Conservation (phyloP, 2,113 vertebrate genomes). For the Pleuronectes platessa region DNA sequence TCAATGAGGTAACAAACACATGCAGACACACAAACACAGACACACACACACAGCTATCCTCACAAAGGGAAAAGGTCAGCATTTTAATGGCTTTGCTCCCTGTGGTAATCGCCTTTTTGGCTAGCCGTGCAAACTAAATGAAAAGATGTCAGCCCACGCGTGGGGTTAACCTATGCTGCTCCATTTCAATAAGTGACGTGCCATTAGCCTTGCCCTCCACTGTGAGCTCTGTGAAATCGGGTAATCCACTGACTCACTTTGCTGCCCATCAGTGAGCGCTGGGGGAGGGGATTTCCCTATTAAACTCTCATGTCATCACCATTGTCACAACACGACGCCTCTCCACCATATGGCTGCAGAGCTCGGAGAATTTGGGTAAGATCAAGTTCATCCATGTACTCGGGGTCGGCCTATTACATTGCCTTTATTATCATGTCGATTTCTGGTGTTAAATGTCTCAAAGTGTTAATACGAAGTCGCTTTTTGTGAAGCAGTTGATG, state of each 20-base stretch:
- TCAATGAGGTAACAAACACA: conserved; percentile 2
- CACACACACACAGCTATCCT: conserved; percentile 20
- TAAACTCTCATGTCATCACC: conserved; percentile 58
- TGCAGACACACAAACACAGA: conserved; percentile 9
- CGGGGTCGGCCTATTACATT: conserved; percentile 4
- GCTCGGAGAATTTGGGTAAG: conserved; percentile 6
- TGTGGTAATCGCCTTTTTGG: conserved; percentile 76
- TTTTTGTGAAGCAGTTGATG: not conserved
- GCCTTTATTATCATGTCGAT: not conserved
- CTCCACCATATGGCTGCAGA: conserved; percentile 54
- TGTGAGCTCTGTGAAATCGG: conserved; percentile 51
- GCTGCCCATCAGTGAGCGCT: conserved; percentile 48
- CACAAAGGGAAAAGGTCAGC: conserved; percentile 77
- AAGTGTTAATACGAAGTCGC: not conserved
- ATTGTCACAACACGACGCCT: conserved; percentile 53
- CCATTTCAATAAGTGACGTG: conserved; percentile 72
- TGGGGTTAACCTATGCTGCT: conserved; percentile 71
- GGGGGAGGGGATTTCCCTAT: conserved; percentile 45
- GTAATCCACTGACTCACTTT: conserved; percentile 61
- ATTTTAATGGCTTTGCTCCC: conserved; percentile 76
- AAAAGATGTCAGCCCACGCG: conserved; percentile 67
- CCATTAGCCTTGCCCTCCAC: conserved; percentile 66
- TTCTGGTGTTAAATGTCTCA: not conserved
- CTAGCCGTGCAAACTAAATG: conserved; percentile 74
- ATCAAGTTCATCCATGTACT: conserved; percentile 15